Percentiles rank a stretch among this genome's conserved stretches.
Conservation (phyloP, 2,113 vertebrate genomes). For the Onychostoma macrolepis region DNA sequence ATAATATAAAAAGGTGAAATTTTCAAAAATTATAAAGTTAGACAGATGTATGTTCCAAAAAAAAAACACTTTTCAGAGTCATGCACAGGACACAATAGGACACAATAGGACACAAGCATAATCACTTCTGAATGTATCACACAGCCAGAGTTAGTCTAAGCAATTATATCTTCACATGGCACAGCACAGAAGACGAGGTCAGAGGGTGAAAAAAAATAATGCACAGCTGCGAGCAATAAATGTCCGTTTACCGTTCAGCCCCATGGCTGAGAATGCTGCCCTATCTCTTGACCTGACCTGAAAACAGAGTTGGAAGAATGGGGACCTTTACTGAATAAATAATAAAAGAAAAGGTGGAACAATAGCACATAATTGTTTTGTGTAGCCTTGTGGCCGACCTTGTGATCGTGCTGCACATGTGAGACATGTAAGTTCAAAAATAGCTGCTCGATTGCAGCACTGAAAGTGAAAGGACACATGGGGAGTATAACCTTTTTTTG, state of each 20-base stretch:
- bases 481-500: background rate
- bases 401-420: background rate
- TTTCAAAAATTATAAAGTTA: background rate
- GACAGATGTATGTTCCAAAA: too few species aligned
- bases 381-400: constrained; percentile 25
- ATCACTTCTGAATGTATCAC: background rate
- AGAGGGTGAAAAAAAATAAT: constrained; percentile 4
- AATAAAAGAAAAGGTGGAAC: background rate
- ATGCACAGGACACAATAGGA: too few species aligned
- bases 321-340: constrained; percentile 2
- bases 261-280: background rate
- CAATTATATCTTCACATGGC: background rate
- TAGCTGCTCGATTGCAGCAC: background rate
- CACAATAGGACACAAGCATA: background rate
- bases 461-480: background rate
- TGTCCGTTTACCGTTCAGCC: constrained; percentile 29
- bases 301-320: constrained; percentile 8
- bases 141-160: background rate
- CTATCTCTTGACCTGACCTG: background rate
- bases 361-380: background rate
- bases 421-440: background rate
- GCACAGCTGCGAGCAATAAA: background rate
- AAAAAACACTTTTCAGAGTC: background rate
- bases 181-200: background rate
- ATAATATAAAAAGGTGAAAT: background rate